phyloP scores from a whole-genome alignment of 2,797 vertebrate species.

The Parauchenoglanis ngamensis region DNA sequence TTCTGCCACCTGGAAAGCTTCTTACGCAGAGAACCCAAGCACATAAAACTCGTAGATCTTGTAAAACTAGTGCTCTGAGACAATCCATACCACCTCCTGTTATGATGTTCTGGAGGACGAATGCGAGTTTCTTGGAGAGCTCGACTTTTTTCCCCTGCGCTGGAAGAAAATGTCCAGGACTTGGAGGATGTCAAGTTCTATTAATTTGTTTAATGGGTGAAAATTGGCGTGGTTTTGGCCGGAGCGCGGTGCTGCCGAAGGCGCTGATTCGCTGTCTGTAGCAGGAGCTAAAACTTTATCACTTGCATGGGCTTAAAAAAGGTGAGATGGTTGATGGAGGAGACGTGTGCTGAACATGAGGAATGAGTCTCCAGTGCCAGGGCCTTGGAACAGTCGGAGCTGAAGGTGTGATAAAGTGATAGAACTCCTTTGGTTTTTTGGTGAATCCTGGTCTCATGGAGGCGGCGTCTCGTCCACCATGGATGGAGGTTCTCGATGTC shows the following conservation, averaged over 20 bases:
- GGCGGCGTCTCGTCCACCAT: too few species aligned
- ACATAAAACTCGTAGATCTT: conserved; percentile 30
- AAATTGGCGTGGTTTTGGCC: background rate
- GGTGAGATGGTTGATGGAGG: background rate
- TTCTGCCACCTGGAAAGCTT: conserved; percentile 28
- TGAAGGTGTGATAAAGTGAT: background rate
- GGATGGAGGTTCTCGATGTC: background rate
- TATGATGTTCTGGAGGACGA: conserved; percentile 6
- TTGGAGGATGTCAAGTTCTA: background rate
- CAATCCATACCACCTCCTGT: conserved; percentile 19
- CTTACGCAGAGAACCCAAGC: background rate
- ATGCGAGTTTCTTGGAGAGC: background rate
- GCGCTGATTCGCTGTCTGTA: background rate
- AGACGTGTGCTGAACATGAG: background rate
- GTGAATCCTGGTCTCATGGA: background rate
- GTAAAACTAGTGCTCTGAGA: conserved; percentile 27
- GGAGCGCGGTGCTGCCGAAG: background rate
- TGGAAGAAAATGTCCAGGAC: background rate
- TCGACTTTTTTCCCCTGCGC: background rate
- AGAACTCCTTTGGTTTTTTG: too few species aligned
- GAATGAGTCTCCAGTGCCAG: background rate
- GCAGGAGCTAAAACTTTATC: background rate
- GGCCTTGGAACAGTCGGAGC: background rate
- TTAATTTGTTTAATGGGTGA: background rate
- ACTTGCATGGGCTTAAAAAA: too few species aligned